Base-by-base conservation (phyloP, 2,888 invertebrate species). In the Apamea anceps region DNA sequence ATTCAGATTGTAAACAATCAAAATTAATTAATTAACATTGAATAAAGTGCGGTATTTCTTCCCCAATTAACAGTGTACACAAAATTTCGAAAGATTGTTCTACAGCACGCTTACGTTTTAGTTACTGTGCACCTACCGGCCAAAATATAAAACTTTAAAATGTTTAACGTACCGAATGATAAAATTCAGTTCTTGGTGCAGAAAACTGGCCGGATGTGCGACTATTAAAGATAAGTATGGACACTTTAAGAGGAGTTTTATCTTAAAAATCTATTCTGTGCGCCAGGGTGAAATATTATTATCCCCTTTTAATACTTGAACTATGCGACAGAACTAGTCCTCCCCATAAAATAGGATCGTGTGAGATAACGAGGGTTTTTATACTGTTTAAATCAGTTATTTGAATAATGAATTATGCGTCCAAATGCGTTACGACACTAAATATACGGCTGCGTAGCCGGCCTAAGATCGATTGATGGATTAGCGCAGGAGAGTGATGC, bases 21-120 rank as follows among this genome's bases (percentile, higher is more conserved):
- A 82, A 85, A 82, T 79, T 76, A 82, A 85, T 85, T 82, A 85
- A 76, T 82, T 76, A 79, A 79, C 67, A 86, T 54, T 70, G 73
- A 78, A 72, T 82, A 57, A 85, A 79, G 66, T 78, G 83, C 70
- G 86, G 70, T 51, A 71, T 86, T 85, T 76, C 75, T 78, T 75
- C 42, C 42, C 57, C 75, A 71, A 86, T 73, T 62, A 74, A 71
- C 70, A 71, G 25, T 66, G 51, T 75, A 71, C 51, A 82, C 75
- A 86, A 28, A 74, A 32, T 45, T 65, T 57, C n/a, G 48, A 48
- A 65, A 60, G 45, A 81, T 82, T 76, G 73, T 68, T 85, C 77
- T 28, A 72, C 37, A 37, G 28, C 66, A 72, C 48, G 48, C 15
- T 77, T 54, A 63, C 28, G 2, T 67, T 42, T 25, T 42, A 66